Evolutionary conservation across 2,888 invertebrate genomes (phyloP), one percentile per base, ranked within the genome.

Genomic region (Eueremaeus valkanovi): DNA sequence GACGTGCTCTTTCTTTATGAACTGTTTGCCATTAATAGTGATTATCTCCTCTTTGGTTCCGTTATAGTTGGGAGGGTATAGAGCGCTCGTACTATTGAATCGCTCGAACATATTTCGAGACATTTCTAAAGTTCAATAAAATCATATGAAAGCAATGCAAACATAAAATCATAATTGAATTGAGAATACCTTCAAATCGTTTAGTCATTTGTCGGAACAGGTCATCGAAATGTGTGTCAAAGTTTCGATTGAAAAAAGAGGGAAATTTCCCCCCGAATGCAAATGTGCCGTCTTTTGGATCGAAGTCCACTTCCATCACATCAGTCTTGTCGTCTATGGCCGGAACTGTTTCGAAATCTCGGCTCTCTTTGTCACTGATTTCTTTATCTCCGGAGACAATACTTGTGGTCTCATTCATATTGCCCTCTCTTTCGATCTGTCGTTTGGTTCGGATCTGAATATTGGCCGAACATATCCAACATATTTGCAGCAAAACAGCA

Each of bases 61-160:
- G 51, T 75, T 75, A 45, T 75, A 75, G 55, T 75, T 75, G 18
- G 27, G 36, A 5, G 75, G 75, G 58, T 75, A 75, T 21, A 61
- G 40, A 68, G 40, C 2, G 24, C 6, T 27, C 13, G 68, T 42
- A 21, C 21, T 9, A n/a, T 68, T 68, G 42, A 68, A 68, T n/a
- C 16, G 3, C 24, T 68, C 68, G 13, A 42, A 68, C 68, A 68
- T 68, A 68, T 24, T 6, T 27, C 68, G n/a, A 3, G 68, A 16
- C 68, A 68, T 68, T 2, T 68, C 68, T 68, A 27, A 13, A 18
- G n/a, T 24, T 31, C 11, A 16, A 29, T 27, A 8, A 3, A 58
- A 11, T 58, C 5, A 3, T n/a, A 29, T 58, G 3, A 31, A 21
- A 16, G 6, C 11, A 6, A 13, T 58, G 11, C 9, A 55, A 9